These are phyloP conservation scores for Chlorodrepanis virens DNA, from an alignment of 2,113 vertebrate species.

Conservation along the genomic window DNA sequence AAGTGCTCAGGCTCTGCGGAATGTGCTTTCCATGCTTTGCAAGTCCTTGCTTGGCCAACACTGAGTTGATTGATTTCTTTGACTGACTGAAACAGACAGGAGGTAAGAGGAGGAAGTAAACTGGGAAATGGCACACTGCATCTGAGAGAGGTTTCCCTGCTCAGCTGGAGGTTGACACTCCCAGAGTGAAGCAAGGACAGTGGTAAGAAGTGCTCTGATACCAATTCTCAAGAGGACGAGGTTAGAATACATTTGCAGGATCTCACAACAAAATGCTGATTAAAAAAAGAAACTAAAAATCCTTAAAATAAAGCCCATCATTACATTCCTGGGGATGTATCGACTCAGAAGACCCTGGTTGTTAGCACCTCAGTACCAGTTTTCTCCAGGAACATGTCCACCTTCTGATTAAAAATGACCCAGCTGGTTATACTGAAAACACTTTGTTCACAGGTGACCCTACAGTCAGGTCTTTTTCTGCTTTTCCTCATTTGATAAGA, in stretches of 20 bases:
- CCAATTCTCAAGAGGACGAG: constrained; percentile 40
- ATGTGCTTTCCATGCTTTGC: background rate
- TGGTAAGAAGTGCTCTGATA: constrained; percentile 54
- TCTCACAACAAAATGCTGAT: constrained; percentile 61
- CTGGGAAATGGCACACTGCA: constrained; percentile 54
- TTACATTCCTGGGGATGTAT: constrained; percentile 54
- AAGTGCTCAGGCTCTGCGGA: background rate
- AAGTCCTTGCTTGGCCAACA: constrained; percentile 29
- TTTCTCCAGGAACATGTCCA: constrained; percentile 60
- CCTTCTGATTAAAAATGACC: constrained; percentile 56
- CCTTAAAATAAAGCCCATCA: constrained; percentile 33
- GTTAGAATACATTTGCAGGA: constrained; percentile 60
- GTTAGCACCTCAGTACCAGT: constrained; percentile 46
- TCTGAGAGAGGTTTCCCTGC: constrained; percentile 37
- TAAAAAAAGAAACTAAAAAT: constrained; percentile 45
- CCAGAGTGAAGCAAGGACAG: constrained; percentile 2
- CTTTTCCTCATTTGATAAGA: constrained; percentile 37
- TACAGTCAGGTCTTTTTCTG: constrained; percentile 24
- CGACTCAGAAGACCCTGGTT: constrained; percentile 63
- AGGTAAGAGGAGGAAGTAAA: constrained; percentile 51
- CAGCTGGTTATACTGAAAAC: constrained; percentile 46
- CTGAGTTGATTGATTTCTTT: constrained; percentile 30
- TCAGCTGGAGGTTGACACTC: constrained; percentile 19
- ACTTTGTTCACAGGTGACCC: constrained; percentile 57
- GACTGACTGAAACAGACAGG: constrained; percentile 38